Percentiles rank a stretch among this genome's conserved stretches.
phyloP scores from a whole-genome alignment of 2,113 vertebrate species.

The Sarotherodon lohbergeri region DNA sequence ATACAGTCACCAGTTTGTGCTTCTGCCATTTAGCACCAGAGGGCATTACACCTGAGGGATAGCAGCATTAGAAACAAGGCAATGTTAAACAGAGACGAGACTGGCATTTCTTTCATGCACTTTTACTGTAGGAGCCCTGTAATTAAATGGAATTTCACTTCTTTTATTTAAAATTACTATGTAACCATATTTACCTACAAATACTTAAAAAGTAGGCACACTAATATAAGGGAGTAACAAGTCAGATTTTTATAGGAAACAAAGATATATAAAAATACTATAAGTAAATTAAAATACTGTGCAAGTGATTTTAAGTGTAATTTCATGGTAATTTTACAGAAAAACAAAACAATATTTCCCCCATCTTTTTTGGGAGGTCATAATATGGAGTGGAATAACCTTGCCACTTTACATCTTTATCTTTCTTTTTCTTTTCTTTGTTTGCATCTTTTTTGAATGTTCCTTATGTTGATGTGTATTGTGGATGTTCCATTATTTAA shows the following conservation, averaged over 20 bases:
- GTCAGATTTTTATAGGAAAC: not conserved
- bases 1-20: not conserved
- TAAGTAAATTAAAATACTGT: not conserved
- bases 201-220: not conserved
- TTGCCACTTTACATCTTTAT: not conserved
- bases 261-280: not conserved
- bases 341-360: not conserved
- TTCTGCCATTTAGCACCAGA: conserved; percentile 8
- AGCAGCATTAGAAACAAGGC: not conserved
- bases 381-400: not conserved
- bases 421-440: not conserved
- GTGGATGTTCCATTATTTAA: not conserved
- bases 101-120: not conserved
- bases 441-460: not conserved
- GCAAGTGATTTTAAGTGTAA: not conserved
- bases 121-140: not conserved
- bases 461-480: not conserved
- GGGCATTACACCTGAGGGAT: not conserved
- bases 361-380: not conserved
- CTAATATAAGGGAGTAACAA: not conserved
- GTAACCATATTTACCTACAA: not conserved
- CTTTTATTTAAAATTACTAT: not conserved
- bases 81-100: not conserved
- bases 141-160: not conserved
- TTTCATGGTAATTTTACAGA: not conserved